Conservation (phyloP, 2,113 vertebrate species). For the Mustela nigripes region DNA sequence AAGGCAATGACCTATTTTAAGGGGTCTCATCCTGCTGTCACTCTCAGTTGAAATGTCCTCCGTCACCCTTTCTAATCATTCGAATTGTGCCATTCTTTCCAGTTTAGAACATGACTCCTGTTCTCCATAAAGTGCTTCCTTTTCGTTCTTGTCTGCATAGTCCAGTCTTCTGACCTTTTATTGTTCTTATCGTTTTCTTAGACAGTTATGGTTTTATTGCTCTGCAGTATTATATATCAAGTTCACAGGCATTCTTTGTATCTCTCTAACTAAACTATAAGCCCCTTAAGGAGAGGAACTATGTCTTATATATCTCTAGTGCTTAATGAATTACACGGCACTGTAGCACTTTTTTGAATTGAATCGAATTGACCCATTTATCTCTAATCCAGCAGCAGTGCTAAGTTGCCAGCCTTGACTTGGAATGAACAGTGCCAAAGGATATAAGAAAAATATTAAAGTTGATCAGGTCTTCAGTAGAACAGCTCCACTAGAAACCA, state of each 20-base stretch:
- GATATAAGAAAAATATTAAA: conserved; percentile 63
- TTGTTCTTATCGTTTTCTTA: conserved; percentile 19
- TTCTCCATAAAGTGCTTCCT: neutral
- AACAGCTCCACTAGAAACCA: conserved; percentile 47
- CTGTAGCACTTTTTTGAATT: conserved; percentile 37
- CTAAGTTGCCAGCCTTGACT: conserved; percentile 32
- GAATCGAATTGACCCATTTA: conserved; percentile 54
- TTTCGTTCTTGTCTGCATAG: neutral
- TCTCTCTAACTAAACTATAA: conserved; percentile 37
- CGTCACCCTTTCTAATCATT: neutral
- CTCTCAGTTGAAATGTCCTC: neutral
- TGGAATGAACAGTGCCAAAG: conserved; percentile 53
- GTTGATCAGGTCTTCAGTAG: conserved; percentile 59
- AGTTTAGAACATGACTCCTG: neutral
- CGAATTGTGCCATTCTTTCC: neutral
- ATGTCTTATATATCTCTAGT: neutral
- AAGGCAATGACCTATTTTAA: neutral
- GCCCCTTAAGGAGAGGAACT: neutral
- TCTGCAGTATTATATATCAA: neutral
- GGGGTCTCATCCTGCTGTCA: neutral
- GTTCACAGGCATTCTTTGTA: conserved; percentile 8
- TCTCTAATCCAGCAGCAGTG: conserved; percentile 12
- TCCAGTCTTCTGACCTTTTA: neutral
- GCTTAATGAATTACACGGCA: conserved; percentile 25
- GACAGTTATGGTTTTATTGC: conserved; percentile 26